Conservation (phyloP, 1,140 invertebrate species). For the Marisa cornuarietis region DNA sequence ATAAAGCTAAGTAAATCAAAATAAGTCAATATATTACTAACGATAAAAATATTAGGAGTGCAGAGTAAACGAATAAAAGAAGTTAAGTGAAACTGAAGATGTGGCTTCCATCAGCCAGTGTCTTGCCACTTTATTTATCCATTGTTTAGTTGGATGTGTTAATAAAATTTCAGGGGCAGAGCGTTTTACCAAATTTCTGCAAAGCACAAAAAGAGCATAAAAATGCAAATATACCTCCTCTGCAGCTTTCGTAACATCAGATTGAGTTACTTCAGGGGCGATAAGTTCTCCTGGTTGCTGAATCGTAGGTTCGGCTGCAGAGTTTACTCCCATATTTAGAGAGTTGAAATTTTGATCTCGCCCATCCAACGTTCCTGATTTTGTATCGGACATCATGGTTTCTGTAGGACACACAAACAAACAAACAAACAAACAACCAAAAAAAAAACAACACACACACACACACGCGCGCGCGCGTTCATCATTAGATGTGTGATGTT, state of each 20-base stretch:
- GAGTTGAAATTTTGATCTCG: background rate
- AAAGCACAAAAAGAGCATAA: background rate
- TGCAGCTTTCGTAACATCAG: conserved; percentile 6
- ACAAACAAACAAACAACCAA: too few species aligned
- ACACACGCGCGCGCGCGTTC: too few species aligned
- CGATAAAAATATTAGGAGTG: too few species aligned
- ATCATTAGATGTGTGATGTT: too few species aligned
- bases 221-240: background rate
- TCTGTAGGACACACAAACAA: too few species aligned
- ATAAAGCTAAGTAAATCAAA: background rate
- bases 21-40: too few species aligned
- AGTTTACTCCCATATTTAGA: conserved; percentile 2
- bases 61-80: too few species aligned
- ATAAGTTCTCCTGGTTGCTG: conserved; percentile 24
- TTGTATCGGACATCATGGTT: too few species aligned
- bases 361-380: too few species aligned
- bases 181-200: background rate
- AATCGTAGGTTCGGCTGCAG: background rate
- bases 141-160: background rate
- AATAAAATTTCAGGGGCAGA: background rate
- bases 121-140: background rate
- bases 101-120: background rate
- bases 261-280: conserved; percentile 13
- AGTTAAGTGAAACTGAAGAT: background rate
- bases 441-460: too few species aligned